Evolutionary conservation across 2,888 invertebrate genomes (phyloP), one percentile per base, ranked within the genome.

Genomic region (Elysia crispata): DNA sequence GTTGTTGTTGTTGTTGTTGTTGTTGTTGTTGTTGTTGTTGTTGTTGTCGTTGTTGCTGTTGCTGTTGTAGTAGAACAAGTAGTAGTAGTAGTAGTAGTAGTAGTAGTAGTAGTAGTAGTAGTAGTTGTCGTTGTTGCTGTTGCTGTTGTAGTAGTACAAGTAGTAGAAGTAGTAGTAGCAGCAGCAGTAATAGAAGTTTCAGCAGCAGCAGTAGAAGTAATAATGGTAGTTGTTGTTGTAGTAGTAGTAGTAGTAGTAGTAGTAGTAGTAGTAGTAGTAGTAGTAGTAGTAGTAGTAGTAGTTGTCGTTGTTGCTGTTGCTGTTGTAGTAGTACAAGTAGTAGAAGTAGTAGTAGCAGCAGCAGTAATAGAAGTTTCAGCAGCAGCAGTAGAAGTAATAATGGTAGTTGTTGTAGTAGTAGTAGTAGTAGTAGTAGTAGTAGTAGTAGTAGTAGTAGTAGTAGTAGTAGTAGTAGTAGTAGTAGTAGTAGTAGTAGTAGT

Each of bases 41-140:
- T 41, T 6, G 41, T 41, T 6, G 41, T 41, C 41, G n/a, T n/a
- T n/a, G 54, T 54, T 15, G 54, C 18, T 15, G 54, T 54, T 15
- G 54, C 18, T 15, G 54, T 54, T 15, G 54, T 54, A 54, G 54
- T 54, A 54, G 54, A 15, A 60, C 6, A 23, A 60, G 60, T 60
- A 60, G 60, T 60, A 60, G 60, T 8, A 54, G 54, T 54, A 54
- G 54, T 60, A 60, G 60, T 60, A 60, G 60, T 8, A 60, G 60
- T 60, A 60, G 60, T 60, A 60, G 60, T 60, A 60, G 60, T 60
- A 60, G 60, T 60, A 60, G 60, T 60, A 60, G 60, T 60, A 60
- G 60, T 60, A 60, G n/a, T 23, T 5, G 25, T 25, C 3, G n/a
- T 23, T 5, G 25, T 60, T 8, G 60, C 15, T 8, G 60, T 60